These are phyloP conservation scores for Sylvietta virens DNA, from an alignment of 2,113 vertebrate species.

Conservation along the genomic window DNA sequence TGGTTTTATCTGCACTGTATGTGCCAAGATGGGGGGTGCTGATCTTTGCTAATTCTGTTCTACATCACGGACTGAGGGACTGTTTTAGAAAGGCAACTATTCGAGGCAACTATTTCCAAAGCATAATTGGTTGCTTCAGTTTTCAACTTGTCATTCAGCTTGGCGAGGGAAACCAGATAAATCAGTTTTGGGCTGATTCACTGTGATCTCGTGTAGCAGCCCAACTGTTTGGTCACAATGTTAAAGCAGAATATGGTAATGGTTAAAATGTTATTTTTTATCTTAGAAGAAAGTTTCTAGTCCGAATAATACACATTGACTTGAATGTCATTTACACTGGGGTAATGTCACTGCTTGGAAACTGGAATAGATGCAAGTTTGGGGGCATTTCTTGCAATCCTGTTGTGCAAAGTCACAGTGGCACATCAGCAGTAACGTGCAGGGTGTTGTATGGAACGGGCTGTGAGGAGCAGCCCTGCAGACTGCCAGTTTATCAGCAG, in stretches of 20 bases:
- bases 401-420: neutral
- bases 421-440: neutral
- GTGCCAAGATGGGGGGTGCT: neutral
- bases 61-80: neutral
- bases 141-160: constrained; percentile 2
- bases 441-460: neutral
- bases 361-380: neutral
- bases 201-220: neutral
- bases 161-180: neutral
- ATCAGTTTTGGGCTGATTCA: neutral
- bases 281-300: neutral
- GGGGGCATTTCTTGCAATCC: neutral
- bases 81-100: neutral
- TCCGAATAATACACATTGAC: neutral
- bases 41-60: neutral
- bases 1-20: neutral
- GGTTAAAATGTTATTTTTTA: neutral
- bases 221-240: constrained; percentile 30
- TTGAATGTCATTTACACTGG: neutral
- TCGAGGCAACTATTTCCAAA: neutral
- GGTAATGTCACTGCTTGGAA: neutral
- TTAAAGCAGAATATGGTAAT: neutral
- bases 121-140: neutral
- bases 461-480: neutral
- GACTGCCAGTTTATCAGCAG: neutral